Conservation (phyloP, 2,888 invertebrate genomes). For the Pyrochroa serraticornis region DNA sequence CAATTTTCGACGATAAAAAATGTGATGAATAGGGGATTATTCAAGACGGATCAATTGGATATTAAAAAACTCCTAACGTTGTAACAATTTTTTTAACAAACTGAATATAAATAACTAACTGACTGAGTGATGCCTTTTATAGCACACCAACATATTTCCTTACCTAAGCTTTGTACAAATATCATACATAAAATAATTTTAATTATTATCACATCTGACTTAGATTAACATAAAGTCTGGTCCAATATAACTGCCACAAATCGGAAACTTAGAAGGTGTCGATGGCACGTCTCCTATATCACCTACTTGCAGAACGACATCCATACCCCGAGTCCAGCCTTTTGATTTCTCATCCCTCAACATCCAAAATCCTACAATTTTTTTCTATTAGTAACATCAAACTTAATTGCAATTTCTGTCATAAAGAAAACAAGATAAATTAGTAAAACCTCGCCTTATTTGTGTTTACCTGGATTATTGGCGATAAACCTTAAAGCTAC, state of each 20-base stretch:
- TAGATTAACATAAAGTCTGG: slow-evolving; percentile 74
- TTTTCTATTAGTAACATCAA: neutral
- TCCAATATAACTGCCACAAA: slow-evolving; percentile 77
- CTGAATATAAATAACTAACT: slow-evolving; percentile 11
- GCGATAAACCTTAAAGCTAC: slow-evolving; percentile 76
- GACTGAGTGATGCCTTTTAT: no score
- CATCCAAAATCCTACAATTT: slow-evolving; percentile 74
- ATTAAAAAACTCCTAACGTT: neutral
- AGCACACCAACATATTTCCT: no score
- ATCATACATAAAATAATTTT: slow-evolving; percentile 7
- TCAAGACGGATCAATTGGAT: no score
- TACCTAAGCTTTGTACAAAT: slow-evolving; percentile 13
- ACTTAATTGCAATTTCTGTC: no score
- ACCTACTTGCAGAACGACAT: slow-evolving; percentile 77
- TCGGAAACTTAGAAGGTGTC: slow-evolving; percentile 75
- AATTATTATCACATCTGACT: slow-evolving; percentile 10
- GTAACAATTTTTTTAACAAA: slow-evolving; percentile 7
- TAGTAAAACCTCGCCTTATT: neutral
- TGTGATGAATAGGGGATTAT: no score
- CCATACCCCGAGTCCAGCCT: slow-evolving; percentile 78
- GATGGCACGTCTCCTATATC: slow-evolving; percentile 67
- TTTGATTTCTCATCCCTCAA: slow-evolving; percentile 76
- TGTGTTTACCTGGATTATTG: slow-evolving; percentile 69
- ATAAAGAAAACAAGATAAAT: no score
- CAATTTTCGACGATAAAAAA: no score